Evolutionary conservation across 2,797 vertebrate species (phyloP), one percentile per base, ranked within the genome.

Genomic region (Serranus cabrilla): DNA sequence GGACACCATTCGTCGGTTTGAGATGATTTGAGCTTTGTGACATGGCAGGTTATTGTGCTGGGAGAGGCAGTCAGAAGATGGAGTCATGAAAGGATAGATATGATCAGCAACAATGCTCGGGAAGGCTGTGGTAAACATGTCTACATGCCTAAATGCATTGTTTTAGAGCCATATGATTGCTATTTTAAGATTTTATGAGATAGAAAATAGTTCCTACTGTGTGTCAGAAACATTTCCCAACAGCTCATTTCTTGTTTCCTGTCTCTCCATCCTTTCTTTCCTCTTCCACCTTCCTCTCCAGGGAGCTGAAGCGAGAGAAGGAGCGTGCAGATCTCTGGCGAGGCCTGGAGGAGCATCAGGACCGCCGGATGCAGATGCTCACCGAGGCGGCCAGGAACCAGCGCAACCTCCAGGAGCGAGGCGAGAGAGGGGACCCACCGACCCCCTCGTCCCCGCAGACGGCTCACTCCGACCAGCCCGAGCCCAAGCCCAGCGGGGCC

Each of bases 281-380:
- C 14, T 8, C 23, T 10, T 51, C 43, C 3, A 1, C 45, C 8
- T 1, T 1, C 47, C 11, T 73, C 47, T 23, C 27, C 81, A 97
- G 97, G 89, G 97, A 97, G 91, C 79, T 96, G 88, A 97, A 97
- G 92, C 94, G 96, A 65, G 96, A 97, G 59, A 86, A 87, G 78
- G 97, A 98, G 71, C 94, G 97, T 2, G 82, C 93, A 0, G 97
- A 98, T 74, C 94, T 97, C 45, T 97, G 97, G 97, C 92, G 92
- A 79, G 95, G 94, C 63, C 89, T 97, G 90, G 97, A 98, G 61
- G 96, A 97, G 74, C 92, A 96, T 52, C 95, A 95, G 92, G 95
- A 97, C 71, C 95, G 96, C 62, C 94, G 95, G 86, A 93, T 96
- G 84, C 96, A 96, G 91, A 96, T 95, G 86, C 83, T 96, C 65